Conservation (phyloP, 2,113 vertebrate species). For the Seriola aureovittata region DNA sequence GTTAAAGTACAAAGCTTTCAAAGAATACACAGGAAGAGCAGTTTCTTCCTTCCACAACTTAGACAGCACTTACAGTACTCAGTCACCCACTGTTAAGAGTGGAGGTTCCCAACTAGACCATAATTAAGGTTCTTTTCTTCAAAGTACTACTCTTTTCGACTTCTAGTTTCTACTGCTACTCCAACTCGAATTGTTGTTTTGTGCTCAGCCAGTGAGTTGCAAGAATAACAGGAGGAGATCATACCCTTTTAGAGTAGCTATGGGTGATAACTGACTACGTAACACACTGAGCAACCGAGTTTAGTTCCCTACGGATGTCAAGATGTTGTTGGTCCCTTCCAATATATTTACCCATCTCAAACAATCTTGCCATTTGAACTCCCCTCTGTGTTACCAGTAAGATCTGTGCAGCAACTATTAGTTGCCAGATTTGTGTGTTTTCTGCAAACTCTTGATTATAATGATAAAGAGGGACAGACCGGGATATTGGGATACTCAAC, state of each 20-base stretch:
- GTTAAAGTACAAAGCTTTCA: neutral
- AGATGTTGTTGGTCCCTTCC: neutral
- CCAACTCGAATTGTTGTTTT: neutral
- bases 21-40: neutral
- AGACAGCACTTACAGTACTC: neutral
- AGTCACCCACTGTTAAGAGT: neutral
- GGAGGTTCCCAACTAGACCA: neutral
- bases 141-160: neutral
- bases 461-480: too few relatives aligned
- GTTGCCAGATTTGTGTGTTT: neutral
- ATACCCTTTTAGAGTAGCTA: neutral
- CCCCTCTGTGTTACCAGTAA: too few relatives aligned
- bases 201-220: too few relatives aligned
- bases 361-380: too few relatives aligned
- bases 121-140: neutral
- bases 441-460: too few relatives aligned
- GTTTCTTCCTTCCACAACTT: neutral
- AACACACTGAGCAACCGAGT: neutral
- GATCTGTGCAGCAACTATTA: too few relatives aligned
- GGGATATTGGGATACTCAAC: too few relatives aligned
- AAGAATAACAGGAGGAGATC: too few relatives aligned
- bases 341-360: neutral
- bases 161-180: neutral
- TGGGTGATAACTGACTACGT: neutral
- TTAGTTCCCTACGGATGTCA: neutral